phyloP scores from a whole-genome alignment of 1,140 invertebrate species.

The Drosophila chauvacae region DNA sequence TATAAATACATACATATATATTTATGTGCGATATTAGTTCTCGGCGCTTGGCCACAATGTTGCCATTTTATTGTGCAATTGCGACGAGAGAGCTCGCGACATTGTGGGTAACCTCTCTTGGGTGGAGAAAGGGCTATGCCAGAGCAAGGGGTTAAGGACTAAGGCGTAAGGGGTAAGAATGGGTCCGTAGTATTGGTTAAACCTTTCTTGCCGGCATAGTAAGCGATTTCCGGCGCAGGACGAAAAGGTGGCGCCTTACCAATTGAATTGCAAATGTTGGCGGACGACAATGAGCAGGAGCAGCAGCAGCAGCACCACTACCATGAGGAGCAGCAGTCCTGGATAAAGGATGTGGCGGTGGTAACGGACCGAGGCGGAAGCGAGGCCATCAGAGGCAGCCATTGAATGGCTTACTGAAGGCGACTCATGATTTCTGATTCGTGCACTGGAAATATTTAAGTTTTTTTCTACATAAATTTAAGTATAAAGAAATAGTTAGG shows the following conservation, averaged over 20 bases:
- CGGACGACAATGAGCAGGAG: slow-evolving; percentile 56
- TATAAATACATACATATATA: slow-evolving; percentile 50
- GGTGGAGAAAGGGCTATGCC: not conserved
- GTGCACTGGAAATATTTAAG: not conserved
- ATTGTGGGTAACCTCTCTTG: slow-evolving; percentile 21
- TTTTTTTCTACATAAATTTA: not conserved
- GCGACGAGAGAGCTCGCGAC: slow-evolving; percentile 40
- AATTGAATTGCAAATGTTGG: slow-evolving; percentile 81
- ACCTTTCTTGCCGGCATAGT: slow-evolving; percentile 65
- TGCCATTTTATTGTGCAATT: slow-evolving; percentile 75
- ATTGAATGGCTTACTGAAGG: slow-evolving; percentile 64
- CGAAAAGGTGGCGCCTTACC: slow-evolving; percentile 75
- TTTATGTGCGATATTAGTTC: slow-evolving; percentile 68
- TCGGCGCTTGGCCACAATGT: slow-evolving; percentile 61
- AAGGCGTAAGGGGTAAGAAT: not conserved
- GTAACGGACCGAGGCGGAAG: slow-evolving; percentile 59
- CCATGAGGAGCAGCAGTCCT: slow-evolving; percentile 1
- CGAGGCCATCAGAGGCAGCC: slow-evolving; percentile 70
- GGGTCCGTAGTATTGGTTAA: slow-evolving; percentile 57
- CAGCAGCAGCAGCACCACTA: not conserved
- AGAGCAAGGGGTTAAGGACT: slow-evolving; percentile 7
- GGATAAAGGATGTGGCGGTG: slow-evolving; percentile 4
- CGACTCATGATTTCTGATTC: slow-evolving; percentile 40
- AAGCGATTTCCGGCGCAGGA: slow-evolving; percentile 76
- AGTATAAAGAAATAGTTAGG: rapidly evolving